These are phyloP conservation scores for Magallana angulata DNA, from an alignment of 1,140 invertebrate species.

Conservation along the genomic window DNA sequence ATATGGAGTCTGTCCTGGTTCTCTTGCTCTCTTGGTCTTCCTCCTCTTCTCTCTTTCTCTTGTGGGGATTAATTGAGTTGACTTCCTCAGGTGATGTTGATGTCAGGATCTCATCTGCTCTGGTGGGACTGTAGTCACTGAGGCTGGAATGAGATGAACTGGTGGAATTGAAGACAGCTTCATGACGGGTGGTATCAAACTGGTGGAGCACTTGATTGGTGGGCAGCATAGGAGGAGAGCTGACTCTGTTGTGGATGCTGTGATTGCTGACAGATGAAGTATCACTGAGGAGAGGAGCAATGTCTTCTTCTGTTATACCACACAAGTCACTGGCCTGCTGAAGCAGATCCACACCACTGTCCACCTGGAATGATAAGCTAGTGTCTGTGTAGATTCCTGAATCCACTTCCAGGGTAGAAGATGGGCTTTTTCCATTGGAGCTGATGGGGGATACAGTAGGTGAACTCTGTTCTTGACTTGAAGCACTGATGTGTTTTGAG, in stretches of 20 bases:
- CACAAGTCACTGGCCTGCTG: conserved; percentile 28
- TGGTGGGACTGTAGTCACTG: neutral
- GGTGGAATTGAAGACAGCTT: neutral
- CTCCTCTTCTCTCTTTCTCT: neutral
- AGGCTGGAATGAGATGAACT: conserved; percentile 1
- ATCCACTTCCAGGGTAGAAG: neutral
- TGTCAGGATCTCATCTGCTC: neutral
- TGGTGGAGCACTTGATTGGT: neutral
- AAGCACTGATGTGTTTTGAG: neutral
- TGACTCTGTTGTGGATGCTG: neutral
- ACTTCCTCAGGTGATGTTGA: neutral
- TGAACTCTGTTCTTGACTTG: neutral
- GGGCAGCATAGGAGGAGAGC: neutral
- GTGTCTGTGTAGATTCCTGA: neutral
- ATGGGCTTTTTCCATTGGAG: neutral
- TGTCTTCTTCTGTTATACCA: neutral
- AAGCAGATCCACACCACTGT: conserved; percentile 27
- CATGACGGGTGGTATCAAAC: neutral
- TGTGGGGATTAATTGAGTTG: neutral
- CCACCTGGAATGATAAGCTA: neutral
- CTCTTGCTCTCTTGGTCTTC: neutral
- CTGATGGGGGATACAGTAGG: neutral
- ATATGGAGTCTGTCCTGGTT: conserved; percentile 42
- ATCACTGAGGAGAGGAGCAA: neutral
- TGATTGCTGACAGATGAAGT: neutral